phyloP scores from a whole-genome alignment of 2,113 vertebrate genomes.

The Columba livia region DNA sequence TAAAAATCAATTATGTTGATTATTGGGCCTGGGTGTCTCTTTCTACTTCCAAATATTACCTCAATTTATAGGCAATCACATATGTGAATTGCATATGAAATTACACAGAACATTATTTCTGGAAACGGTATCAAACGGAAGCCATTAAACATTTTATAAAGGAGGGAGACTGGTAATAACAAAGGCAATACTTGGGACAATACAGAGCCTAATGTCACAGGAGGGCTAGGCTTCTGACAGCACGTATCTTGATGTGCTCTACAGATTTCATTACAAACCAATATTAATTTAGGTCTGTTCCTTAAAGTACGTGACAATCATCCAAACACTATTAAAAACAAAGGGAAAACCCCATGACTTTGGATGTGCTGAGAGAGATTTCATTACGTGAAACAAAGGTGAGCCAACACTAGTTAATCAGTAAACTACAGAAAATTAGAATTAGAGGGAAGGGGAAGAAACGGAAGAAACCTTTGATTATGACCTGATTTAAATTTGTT shows the following conservation, averaged over 20 bases:
- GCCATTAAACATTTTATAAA: background rate
- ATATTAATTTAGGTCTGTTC: background rate
- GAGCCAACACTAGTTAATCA: background rate
- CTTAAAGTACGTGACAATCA: background rate
- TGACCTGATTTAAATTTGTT: constrained; percentile 1
- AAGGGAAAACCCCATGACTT: background rate
- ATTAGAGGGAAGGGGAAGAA: background rate
- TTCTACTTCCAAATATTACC: background rate
- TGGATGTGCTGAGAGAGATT: background rate
- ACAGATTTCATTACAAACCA: background rate
- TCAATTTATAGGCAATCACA: background rate
- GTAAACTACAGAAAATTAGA: background rate
- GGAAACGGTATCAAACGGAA: background rate
- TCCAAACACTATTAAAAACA: background rate
- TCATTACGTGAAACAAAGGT: background rate
- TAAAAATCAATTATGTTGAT: background rate
- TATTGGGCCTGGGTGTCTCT: background rate
- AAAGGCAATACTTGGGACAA: background rate
- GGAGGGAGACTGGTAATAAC: background rate
- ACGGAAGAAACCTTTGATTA: constrained; percentile 7
- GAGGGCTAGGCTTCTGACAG: background rate
- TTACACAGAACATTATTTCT: background rate
- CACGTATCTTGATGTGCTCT: background rate
- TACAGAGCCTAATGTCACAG: background rate
- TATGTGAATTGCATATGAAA: background rate